Evolutionary conservation across 1,140 invertebrate species (phyloP).

Genomic region (Trichogramma pretiosum): DNA sequence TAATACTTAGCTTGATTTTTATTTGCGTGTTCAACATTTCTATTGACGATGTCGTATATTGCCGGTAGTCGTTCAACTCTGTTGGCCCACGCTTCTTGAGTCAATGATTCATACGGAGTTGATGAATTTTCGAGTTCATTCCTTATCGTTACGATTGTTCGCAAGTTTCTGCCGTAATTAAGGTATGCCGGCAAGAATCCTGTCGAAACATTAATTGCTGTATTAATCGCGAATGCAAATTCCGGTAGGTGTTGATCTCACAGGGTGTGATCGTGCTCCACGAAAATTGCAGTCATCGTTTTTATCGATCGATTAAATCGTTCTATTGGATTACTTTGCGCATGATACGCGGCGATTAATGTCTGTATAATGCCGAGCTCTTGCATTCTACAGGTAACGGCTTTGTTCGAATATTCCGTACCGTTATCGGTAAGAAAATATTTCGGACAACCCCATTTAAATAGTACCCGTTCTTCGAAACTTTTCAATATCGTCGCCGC

Average conservation of each 20-base stretch:
- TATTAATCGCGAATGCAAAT: constrained; percentile 27
- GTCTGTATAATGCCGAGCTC: not conserved
- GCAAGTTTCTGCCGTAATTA: no score
- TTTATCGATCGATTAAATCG: constrained; percentile 7
- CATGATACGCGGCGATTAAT: constrained; percentile 8
- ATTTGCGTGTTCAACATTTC: no score
- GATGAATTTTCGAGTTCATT: no score
- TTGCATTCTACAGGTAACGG: not conserved
- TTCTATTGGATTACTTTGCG: constrained; percentile 17
- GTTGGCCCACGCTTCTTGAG: no score
- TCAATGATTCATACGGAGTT: no score
- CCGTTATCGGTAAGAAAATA: constrained; percentile 12
- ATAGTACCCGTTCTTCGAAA: not conserved
- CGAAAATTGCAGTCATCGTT: constrained; percentile 20
- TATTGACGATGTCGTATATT: no score
- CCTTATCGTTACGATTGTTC: no score
- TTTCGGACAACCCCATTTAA: not conserved
- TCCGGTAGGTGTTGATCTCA: constrained; percentile 33
- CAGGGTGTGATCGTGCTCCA: constrained; percentile 24
- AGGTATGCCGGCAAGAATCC: no score
- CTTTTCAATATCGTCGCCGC: not conserved
- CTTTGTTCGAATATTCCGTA: constrained; percentile 4
- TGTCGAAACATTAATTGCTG: no score
- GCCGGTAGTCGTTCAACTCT: no score
- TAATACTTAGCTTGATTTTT: no score